These are phyloP conservation scores for Chloroclysta siterata DNA, from an alignment of 2,888 invertebrate species.

Conservation along the genomic window DNA sequence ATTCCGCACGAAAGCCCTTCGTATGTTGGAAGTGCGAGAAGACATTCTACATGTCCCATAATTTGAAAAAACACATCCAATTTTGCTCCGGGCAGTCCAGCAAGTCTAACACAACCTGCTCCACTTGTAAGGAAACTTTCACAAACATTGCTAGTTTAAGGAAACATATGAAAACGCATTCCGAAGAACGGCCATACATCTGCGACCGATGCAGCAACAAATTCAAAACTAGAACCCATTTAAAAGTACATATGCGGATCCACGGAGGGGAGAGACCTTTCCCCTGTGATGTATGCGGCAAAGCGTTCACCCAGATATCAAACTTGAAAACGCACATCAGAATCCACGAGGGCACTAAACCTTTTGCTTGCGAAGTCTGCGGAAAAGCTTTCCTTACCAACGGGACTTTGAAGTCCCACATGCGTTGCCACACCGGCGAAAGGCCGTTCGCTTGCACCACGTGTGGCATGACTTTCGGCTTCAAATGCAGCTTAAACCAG, in stretches of 20 bases:
- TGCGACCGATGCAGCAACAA: constrained; percentile 20
- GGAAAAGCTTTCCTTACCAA: constrained; percentile 15
- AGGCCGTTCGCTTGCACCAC: constrained; percentile 8
- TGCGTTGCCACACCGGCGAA: constrained; percentile 12
- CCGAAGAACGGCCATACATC: constrained; percentile 16
- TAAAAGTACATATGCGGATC: constrained; percentile 13
- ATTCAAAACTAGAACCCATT: constrained; percentile 10
- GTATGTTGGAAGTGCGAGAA: constrained; percentile 4
- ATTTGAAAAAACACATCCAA: constrained; percentile 5
- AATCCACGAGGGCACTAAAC: constrained; percentile 13
- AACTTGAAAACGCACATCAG: constrained; percentile 16
- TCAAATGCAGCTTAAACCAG: constrained; percentile 22
- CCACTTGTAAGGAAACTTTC: not conserved
- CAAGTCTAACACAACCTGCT: not conserved
- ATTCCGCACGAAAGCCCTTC: not conserved
- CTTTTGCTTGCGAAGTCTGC: constrained; percentile 19
- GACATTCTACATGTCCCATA: constrained; percentile 3
- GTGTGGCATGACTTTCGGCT: constrained; percentile 15
- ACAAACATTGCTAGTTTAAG: not conserved
- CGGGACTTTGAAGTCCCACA: constrained; percentile 15
- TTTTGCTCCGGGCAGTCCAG: not conserved
- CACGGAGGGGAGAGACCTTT: constrained; percentile 18
- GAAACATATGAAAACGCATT: constrained; percentile 8
- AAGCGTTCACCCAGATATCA: constrained; percentile 13
- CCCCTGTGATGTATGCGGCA: constrained; percentile 11